These are phyloP conservation scores for Vultur gryphus DNA, from an alignment of 2,797 vertebrate species.

Conservation along the genomic window DNA sequence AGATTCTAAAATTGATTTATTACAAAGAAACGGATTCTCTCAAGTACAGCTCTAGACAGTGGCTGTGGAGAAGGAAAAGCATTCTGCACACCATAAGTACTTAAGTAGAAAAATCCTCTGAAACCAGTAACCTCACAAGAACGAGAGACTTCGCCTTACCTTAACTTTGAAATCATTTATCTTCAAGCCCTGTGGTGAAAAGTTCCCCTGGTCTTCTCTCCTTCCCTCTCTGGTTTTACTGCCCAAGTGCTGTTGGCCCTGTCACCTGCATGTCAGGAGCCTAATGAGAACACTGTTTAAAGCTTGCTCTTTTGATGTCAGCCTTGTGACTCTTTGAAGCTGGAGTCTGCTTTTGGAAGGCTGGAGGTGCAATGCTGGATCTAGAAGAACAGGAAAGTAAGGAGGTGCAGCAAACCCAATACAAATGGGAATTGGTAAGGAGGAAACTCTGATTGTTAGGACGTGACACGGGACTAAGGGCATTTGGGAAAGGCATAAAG, in stretches of 20 bases:
- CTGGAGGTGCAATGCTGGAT: neutral
- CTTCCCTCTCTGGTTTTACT: neutral
- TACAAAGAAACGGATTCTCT: neutral
- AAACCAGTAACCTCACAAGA: neutral
- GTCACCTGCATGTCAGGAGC: neutral
- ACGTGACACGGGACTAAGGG: fast-evolving
- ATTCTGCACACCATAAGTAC: neutral
- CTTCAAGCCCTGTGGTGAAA: neutral
- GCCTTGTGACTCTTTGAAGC: neutral
- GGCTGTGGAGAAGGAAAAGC: neutral
- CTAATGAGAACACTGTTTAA: neutral
- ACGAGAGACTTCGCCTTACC: neutral
- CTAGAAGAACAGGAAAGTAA: neutral
- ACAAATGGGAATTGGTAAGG: fast-evolving
- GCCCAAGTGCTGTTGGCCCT: neutral
- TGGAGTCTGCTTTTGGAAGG: neutral
- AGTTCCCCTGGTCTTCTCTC: neutral
- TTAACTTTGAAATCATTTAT: neutral
- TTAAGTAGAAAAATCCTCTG: neutral
- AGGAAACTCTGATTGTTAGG: neutral
- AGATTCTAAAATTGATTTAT: neutral
- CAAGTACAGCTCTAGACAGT: neutral
- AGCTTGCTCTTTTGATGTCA: neutral
- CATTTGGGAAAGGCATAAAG: neutral
- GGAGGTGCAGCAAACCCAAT: neutral